Percentiles rank a stretch among this genome's conserved stretches.
These are phyloP conservation scores for Fragum sueziense DNA, from an alignment of 2,888 invertebrate genomes.

Conservation along the genomic window DNA sequence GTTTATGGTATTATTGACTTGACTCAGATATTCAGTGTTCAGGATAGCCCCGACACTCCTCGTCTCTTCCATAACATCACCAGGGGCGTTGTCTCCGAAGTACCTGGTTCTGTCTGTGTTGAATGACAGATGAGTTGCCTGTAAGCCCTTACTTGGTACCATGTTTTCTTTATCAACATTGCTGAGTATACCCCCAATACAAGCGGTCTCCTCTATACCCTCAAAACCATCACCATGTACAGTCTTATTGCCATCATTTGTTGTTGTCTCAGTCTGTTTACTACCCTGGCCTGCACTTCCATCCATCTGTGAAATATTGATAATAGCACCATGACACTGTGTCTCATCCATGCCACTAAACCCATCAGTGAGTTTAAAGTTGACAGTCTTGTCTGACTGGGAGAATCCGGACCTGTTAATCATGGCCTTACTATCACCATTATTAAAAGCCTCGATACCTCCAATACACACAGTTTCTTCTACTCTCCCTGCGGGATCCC, in stretches of 20 bases:
- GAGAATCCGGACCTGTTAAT: background rate
- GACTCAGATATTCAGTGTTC: background rate
- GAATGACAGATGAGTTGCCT: background rate
- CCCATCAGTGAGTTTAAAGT: background rate
- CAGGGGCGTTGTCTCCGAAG: background rate
- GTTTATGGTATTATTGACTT: background rate
- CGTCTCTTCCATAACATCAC: slow-evolving; percentile 4
- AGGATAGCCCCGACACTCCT: background rate
- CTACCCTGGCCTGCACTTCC: background rate
- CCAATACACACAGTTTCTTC: slow-evolving; percentile 27
- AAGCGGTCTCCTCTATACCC: slow-evolving; percentile 23
- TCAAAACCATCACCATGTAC: background rate
- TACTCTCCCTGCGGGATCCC: background rate
- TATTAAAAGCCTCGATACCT: background rate
- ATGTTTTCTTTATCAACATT: slow-evolving; percentile 12
- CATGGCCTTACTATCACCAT: background rate
- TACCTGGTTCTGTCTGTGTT: slow-evolving; percentile 5
- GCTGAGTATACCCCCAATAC: slow-evolving; percentile 25
- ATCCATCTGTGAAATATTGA: background rate
- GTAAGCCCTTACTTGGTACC: background rate
- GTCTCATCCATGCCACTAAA: slow-evolving; percentile 1
- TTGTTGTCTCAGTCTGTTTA: background rate
- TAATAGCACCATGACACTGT: background rate
- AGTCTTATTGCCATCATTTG: background rate
- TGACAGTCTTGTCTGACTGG: background rate